Conservation (phyloP, 2,888 invertebrate species). For the Sesia apiformis region DNA sequence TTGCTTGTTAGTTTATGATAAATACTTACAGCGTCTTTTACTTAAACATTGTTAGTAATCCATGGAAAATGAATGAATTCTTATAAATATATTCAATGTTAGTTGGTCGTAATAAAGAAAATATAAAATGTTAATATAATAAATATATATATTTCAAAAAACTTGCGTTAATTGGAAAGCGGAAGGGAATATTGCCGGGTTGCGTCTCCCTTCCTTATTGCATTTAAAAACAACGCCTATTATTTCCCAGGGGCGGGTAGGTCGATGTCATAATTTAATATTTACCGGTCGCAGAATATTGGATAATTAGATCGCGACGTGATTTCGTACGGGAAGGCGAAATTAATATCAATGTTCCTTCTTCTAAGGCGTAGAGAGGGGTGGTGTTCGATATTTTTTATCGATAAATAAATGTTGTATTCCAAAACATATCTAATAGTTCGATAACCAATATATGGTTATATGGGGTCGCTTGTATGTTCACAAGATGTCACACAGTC, state of each 20-base stretch:
- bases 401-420: neutral
- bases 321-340: conserved; percentile 64
- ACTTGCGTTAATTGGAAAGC: conserved; percentile 17
- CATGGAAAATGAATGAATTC: too few species aligned
- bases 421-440: too few species aligned
- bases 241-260: conserved; percentile 59
- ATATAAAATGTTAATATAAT: too few species aligned
- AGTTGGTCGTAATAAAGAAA: too few species aligned
- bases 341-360: conserved; percentile 74
- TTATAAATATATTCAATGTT: too few species aligned
- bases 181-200: conserved; percentile 11
- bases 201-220: conserved; percentile 38
- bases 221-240: conserved; percentile 57
- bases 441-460: too few species aligned
- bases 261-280: conserved; percentile 67
- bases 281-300: conserved; percentile 58
- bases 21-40: too few species aligned
- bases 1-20: too few species aligned
- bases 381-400: neutral
- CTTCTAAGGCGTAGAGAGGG: conserved; percentile 24
- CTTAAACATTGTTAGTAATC: too few species aligned
- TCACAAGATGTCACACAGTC: too few species aligned
- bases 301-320: conserved; percentile 70
- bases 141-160: neutral
- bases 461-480: too few species aligned